These are phyloP conservation scores for Tetragnatha montana DNA, from an alignment of 2,888 invertebrate species.

Conservation along the genomic window DNA sequence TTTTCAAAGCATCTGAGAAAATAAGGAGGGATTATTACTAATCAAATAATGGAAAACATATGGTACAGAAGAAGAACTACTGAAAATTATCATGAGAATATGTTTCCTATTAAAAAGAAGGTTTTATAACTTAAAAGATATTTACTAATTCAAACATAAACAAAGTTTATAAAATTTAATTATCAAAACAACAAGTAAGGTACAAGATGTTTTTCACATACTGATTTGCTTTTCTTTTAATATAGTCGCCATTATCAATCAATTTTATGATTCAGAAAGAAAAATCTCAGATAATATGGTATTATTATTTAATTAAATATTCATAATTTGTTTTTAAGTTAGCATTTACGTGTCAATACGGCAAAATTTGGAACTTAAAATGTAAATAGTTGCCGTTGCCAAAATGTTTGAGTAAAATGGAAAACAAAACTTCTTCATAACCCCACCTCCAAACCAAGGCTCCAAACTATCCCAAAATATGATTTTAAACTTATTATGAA, in stretches of 20 bases:
- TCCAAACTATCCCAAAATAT: not conserved
- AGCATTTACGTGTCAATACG: conserved; percentile 50
- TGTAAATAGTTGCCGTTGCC: conserved; percentile 18
- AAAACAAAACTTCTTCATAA: no score
- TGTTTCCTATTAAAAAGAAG: not conserved
- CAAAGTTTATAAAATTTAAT: not conserved
- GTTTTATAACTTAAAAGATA: not conserved
- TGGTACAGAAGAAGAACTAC: not conserved
- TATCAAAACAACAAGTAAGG: not conserved
- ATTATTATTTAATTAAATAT: not conserved
- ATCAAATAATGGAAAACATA: conserved; percentile 7
- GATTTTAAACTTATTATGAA: not conserved
- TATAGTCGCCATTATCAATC: conserved; percentile 44
- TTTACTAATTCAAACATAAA: not conserved
- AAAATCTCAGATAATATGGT: not conserved
- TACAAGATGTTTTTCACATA: conserved; percentile 20
- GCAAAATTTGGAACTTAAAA: conserved; percentile 27
- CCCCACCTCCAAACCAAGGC: no score
- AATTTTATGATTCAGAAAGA: not conserved
- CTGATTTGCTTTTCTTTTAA: conserved; percentile 66
- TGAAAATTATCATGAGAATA: not conserved
- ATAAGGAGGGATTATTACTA: not conserved
- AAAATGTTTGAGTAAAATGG: not conserved
- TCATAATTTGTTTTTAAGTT: conserved; percentile 24
- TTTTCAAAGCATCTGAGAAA: conserved; percentile 86